Percentiles rank a stretch among this genome's conserved stretches.
Evolutionary conservation across 2,113 vertebrate species (phyloP).

Genomic region (Saccopteryx bilineata): DNA sequence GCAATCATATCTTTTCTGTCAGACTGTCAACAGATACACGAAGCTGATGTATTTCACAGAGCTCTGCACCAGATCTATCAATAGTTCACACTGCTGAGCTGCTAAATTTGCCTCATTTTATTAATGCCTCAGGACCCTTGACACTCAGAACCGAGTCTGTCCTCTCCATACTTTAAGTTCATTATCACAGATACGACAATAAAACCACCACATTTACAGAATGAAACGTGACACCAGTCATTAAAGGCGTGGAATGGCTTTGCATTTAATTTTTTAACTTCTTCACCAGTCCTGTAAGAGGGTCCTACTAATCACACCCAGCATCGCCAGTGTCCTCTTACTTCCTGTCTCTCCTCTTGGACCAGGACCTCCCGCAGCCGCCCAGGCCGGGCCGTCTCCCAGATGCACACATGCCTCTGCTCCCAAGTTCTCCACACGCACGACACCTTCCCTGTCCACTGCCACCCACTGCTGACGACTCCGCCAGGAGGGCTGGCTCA

Average conservation of each 20-base stretch:
- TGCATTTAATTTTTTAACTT: background rate
- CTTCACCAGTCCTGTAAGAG: background rate
- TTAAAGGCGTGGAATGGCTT: background rate
- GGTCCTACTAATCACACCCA: background rate
- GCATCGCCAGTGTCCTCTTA: background rate
- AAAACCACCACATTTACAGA: background rate
- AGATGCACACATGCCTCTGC: background rate
- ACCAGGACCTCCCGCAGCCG: background rate
- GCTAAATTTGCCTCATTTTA: background rate
- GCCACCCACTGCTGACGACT: background rate
- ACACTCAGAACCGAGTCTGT: background rate
- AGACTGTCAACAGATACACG: background rate
- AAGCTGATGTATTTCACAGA: background rate
- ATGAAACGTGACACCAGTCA: background rate
- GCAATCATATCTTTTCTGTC: background rate
- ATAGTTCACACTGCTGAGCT: background rate
- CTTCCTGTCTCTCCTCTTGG: background rate
- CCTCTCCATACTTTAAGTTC: conserved; percentile 6
- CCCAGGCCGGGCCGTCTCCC: background rate
- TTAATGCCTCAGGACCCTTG: background rate
- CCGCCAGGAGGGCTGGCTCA: background rate
- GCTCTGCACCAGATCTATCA: background rate
- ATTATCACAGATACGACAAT: background rate
- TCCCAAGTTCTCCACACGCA: background rate
- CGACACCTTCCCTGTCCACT: background rate